Percentiles rank a stretch among this genome's conserved stretches.
Evolutionary conservation across 2,888 invertebrate genomes (phyloP).

Genomic region (Nemoura dubitans): DNA sequence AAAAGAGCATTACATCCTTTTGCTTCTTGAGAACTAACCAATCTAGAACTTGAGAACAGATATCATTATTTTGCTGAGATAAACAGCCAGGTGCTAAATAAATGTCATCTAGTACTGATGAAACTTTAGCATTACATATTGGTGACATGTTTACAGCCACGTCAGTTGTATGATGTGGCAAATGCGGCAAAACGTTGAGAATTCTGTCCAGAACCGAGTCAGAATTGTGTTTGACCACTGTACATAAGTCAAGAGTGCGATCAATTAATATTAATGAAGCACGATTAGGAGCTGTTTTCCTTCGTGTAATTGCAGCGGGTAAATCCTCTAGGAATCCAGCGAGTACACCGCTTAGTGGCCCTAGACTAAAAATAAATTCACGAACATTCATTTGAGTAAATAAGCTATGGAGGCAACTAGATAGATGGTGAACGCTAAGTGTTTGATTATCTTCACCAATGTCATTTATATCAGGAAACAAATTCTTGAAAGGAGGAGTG

Average conservation of each 20-base stretch:
- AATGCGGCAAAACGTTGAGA: conserved; percentile 67
- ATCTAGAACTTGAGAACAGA: conserved; percentile 56
- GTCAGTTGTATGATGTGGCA: conserved; percentile 72
- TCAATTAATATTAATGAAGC: conserved; percentile 70
- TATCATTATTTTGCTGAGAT: conserved; percentile 60
- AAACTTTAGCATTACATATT: conserved; percentile 63
- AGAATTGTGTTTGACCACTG: conserved; percentile 68
- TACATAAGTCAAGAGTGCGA: conserved; percentile 71
- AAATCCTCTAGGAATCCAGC: conserved; percentile 69
- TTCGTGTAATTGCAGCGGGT: conserved; percentile 64
- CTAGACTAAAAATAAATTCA: conserved; percentile 73
- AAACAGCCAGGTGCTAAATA: conserved; percentile 59
- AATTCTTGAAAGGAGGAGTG: conserved; percentile 67
- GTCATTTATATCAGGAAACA: conserved; percentile 62
- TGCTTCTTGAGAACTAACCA: conserved; percentile 65
- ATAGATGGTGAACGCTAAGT: conserved; percentile 60
- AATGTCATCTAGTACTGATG: conserved; percentile 49
- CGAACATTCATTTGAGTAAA: conserved; percentile 68
- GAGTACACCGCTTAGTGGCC: conserved; percentile 69
- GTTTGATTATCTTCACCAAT: conserved; percentile 42
- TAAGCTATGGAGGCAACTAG: conserved; percentile 65
- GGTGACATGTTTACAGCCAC: conserved; percentile 72
- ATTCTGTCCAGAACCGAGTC: conserved; percentile 72
- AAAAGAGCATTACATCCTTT: conserved; percentile 65
- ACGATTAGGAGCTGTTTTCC: conserved; percentile 65